Evolutionary conservation across 1,140 invertebrate species (phyloP), one percentile per base, ranked within the genome.

Genomic region (Habropoda laboriosa): DNA sequence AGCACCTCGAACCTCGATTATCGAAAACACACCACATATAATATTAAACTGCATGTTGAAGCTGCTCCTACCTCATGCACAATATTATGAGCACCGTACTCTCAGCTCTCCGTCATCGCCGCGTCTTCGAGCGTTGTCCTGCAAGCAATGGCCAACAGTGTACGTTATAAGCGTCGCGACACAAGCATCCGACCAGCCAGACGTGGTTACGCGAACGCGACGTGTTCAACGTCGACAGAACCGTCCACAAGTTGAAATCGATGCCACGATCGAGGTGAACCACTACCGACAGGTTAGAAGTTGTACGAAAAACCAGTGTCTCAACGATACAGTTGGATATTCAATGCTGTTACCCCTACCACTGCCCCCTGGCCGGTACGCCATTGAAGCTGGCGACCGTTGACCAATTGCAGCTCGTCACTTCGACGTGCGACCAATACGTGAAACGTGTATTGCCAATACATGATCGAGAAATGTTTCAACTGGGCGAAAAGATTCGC

Each of bases 51-150:
- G 18, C 58, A 21, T 24, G 10, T n/a, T 35, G 16, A 66, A 53
- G 32, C 16, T 67, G 38, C 12, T 40, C 71, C 35, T 85, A 88
- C 87, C 84, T 88, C 79, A 60, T 77, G 60, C 77, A 79, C 57
- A 40, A 74, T 55, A n/a, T n/a, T n/a, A 47, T 27, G 49, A 27
- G 16, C 71, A 80, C 47, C 40, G 76, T 77, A 75, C 77, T 88
- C 88, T 90, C 89, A 89, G 87, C 87, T 90, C 75, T 76, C 73
- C 87, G 63, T 89, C 81, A 81, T 89, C 73, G 75, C 24, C 49
- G 60, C 49, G 72, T 84, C 55, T 12, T 32, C 30, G 8, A 60
- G n/a, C 60, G 66, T 83, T 57, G 64, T 70, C 49, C 4, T 21
- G 64, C 30, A 32, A 30, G 30, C 21, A 16, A 38, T 47, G 35